A percentile compares a stretch with the other conserved stretches of the same genome.
These are phyloP conservation scores for Phaedon cochleariae DNA, from an alignment of 2,888 invertebrate genomes.

Conservation along the genomic window DNA sequence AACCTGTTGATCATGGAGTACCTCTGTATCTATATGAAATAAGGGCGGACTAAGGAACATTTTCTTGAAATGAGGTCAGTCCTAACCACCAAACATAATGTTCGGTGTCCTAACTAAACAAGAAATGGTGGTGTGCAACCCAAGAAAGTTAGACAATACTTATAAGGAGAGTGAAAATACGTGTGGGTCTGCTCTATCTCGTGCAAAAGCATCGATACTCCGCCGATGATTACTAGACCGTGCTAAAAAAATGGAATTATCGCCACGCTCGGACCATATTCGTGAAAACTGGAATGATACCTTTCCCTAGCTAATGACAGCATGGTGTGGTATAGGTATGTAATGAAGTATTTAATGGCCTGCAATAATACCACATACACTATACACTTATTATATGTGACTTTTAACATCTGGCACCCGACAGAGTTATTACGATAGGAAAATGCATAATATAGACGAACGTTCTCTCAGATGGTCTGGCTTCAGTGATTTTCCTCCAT, in stretches of 20 bases:
- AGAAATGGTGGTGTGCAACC: no score
- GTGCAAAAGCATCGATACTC: not conserved
- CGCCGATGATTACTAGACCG: constrained; percentile 1
- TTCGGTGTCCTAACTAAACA: no score
- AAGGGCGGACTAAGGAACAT: no score
- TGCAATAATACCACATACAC: constrained; percentile 26
- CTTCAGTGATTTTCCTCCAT: constrained; percentile 28
- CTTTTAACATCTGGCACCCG: constrained; percentile 39
- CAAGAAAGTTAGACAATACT: no score
- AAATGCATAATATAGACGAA: not conserved
- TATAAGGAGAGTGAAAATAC: no score
- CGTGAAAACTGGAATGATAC: constrained; percentile 18
- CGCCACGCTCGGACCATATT: constrained; percentile 3
- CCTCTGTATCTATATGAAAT: no score
- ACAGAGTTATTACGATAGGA: constrained; percentile 31
- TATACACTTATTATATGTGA: constrained; percentile 27
- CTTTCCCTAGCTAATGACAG: constrained; percentile 21
- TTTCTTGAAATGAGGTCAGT: no score
- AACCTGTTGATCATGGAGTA: no score
- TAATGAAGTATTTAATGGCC: constrained; percentile 29
- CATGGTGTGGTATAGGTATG: constrained; percentile 16
- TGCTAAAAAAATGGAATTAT: constrained; percentile 4
- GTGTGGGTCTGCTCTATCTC: not conserved
- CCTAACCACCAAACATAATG: no score
- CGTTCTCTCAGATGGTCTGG: constrained; percentile 31